A percentile compares a stretch with the other conserved stretches of the same genome.
phyloP scores from a whole-genome alignment of 2,888 invertebrate species.

The Chaetoderma sp. region DNA sequence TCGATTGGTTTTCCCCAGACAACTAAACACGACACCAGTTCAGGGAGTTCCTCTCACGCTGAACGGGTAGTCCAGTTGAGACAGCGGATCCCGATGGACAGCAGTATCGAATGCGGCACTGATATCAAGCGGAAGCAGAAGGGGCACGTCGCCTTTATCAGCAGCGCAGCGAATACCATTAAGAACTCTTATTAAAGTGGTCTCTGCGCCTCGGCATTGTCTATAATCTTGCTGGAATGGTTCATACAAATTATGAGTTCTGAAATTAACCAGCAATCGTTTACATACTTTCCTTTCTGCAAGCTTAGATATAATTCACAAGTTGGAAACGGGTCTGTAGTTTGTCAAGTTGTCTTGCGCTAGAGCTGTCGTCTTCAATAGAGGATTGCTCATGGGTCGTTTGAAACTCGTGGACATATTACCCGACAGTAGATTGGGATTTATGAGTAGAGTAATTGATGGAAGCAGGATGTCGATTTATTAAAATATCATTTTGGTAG shows the following conservation, averaged over 20 bases:
- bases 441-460: conserved; percentile 10
- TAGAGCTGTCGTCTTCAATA: neutral
- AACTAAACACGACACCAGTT: too few relatives aligned
- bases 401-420: conserved; percentile 1
- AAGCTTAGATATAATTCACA: conserved; percentile 8
- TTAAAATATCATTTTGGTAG: too few relatives aligned
- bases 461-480: too few relatives aligned
- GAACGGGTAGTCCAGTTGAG: too few relatives aligned
- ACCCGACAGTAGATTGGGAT: neutral
- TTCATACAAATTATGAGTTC: neutral
- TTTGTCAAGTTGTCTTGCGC: neutral
- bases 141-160: too few relatives aligned
- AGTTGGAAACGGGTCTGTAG: conserved; percentile 9
- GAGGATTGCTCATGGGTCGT: neutral
- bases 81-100: too few relatives aligned
- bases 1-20: too few relatives aligned
- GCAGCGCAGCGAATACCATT: too few relatives aligned
- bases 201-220: conserved; percentile 1
- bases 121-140: too few relatives aligned
- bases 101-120: too few relatives aligned
- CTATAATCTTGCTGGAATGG: neutral
- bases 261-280: neutral
- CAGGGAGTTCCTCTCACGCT: too few relatives aligned
- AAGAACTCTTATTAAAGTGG: neutral
- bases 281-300: neutral